phyloP scores from a whole-genome alignment of 2,888 invertebrate species.

The Parnassius mnemosyne region DNA sequence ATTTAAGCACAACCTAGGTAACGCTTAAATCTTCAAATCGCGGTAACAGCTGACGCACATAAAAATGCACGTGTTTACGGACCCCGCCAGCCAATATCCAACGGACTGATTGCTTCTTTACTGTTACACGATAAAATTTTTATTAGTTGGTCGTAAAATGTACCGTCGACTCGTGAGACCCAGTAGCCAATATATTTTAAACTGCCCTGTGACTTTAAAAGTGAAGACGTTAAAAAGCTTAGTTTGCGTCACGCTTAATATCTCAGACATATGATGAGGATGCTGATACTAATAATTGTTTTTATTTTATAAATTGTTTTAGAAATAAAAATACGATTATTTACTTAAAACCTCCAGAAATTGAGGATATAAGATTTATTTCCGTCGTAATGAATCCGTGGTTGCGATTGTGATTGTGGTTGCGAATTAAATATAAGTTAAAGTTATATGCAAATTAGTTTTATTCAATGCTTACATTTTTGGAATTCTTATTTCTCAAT shows the following conservation, averaged over 20 bases:
- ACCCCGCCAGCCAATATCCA: conserved; percentile 75
- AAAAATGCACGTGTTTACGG: conserved; percentile 79
- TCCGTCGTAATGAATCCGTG: too few relatives aligned
- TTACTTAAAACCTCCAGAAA: too few relatives aligned
- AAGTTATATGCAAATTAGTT: too few relatives aligned
- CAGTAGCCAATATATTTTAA: conserved; percentile 76
- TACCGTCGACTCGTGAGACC: conserved; percentile 72
- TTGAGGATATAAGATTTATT: too few relatives aligned
- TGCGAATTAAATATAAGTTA: too few relatives aligned
- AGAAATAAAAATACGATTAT: too few relatives aligned
- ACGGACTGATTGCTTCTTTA: conserved; percentile 80
- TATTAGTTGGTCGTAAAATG: conserved; percentile 77
- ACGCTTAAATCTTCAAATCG: conserved; percentile 49
- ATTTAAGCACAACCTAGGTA: conserved; percentile 14
- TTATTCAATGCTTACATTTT: too few relatives aligned
- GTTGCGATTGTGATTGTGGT: too few relatives aligned
- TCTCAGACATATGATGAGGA: conserved; percentile 2
- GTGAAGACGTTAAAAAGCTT: conserved; percentile 58
- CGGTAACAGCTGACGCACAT: conserved; percentile 61
- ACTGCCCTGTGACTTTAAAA: conserved; percentile 70
- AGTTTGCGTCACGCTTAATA: conserved; percentile 38
- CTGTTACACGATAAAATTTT: conserved; percentile 80
- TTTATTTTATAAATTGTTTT: too few relatives aligned
- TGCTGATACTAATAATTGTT: conserved; percentile 1
- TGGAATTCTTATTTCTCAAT: too few relatives aligned